Base-by-base conservation (phyloP, 2,113 vertebrate genomes). In the Anthoscopus minutus region DNA sequence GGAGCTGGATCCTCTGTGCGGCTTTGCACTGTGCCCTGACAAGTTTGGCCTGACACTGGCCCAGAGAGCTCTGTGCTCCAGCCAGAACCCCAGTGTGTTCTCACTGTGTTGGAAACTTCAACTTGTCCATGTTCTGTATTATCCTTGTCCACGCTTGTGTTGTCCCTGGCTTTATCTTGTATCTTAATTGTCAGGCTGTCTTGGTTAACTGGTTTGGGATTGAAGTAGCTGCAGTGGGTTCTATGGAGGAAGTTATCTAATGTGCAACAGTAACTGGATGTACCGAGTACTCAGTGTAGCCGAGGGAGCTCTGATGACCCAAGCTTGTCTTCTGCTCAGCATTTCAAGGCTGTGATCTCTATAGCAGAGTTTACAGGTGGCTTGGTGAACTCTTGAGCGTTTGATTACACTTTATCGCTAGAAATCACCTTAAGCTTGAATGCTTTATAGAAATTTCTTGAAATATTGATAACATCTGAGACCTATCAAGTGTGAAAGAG, bases 251-350 rank as follows among this genome's bases (percentile, higher is more conserved):
- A 22, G 31, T 56, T 67, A 13, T 1, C 64, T 38, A 11, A 1
- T 33, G 40, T 69, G 0, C 48, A 30, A 9, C 0, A 0, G 35
- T 61, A 54, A 28, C 27, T 57, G 47, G 33, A 23, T 8, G 27
- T 48, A 37, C 24, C 4, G 2, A 27, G 18, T 35, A 4, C 14
- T 67, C 37, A 38, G 20, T 25, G n/a, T 21, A 54, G 72, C 38
- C 35, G 8, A 3, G 11, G 15, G 51, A 76, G 21, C 28, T 86
- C 53, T 65, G 31, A 18, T 61, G 21, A 72, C n/a, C 20, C 54
- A 21, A 45, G 22, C 25, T 51, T 50, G 5, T 37, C 51, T 88
- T 44, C 35, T 53, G 40, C 20, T 79, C 23, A 4, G 19, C 15
- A 10, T 19, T 92, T 58, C 35, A 30, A 48, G 33, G 48, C 62